Conservation (phyloP, 2,113 vertebrate genomes). For the Telmatochromis bifrenatus region DNA sequence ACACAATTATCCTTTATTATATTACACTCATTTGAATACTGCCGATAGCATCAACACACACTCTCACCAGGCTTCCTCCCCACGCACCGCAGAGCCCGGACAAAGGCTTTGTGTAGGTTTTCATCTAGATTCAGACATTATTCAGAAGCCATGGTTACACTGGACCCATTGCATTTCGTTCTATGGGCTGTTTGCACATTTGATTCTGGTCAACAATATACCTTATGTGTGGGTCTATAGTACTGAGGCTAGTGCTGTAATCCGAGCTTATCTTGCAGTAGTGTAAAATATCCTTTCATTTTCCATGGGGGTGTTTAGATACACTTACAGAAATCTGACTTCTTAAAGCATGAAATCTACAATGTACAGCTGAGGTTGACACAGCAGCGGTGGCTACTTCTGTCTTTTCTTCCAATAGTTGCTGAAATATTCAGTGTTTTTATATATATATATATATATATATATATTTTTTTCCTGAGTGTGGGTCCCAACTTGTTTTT, state of each 20-base stretch:
- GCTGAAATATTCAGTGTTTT: not conserved
- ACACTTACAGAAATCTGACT: not conserved
- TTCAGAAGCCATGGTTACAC: not conserved
- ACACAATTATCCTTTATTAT: constrained; percentile 74
- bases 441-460: not conserved
- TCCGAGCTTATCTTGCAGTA: not conserved
- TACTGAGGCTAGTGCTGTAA: not conserved
- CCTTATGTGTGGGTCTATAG: not conserved
- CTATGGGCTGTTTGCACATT: not conserved
- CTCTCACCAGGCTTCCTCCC: constrained; percentile 18
- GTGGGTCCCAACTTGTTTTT: rapidly evolving
- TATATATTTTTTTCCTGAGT: not conserved
- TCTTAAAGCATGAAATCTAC: not conserved
- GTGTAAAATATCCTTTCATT: not conserved
- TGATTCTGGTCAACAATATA: not conserved
- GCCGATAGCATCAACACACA: constrained; percentile 59
- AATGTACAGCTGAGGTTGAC: not conserved
- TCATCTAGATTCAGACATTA: constrained; percentile 10
- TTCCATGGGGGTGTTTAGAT: not conserved
- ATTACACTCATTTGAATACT: constrained; percentile 65
- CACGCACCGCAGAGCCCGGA: constrained; percentile 18
- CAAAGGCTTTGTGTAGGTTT: constrained; percentile 47
- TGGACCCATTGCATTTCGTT: not conserved
- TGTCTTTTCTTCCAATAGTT: not conserved
- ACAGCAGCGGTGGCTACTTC: not conserved